Evolutionary conservation across 2,797 vertebrate genomes (phyloP), one percentile per base, ranked within the genome.

Genomic region (Pyrocephalus nanus): DNA sequence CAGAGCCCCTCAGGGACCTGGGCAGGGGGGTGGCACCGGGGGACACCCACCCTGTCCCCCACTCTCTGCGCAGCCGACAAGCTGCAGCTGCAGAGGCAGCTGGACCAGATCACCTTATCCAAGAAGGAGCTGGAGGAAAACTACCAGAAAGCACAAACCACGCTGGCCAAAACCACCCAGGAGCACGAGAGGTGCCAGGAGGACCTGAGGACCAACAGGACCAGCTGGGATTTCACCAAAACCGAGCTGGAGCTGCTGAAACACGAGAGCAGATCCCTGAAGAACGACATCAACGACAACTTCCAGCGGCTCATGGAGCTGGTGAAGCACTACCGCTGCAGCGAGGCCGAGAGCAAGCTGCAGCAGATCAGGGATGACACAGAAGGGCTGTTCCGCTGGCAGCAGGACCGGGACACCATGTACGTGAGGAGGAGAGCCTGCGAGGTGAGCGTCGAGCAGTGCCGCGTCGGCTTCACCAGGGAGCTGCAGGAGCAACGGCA

Each of bases 341-440:
- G 2, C 1, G 1, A 10, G 0, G 25, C 22, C 8, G 30, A 86
- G 3, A 36, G 27, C 0, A 34, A 95, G 79, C 60, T 96, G 26
- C 3, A 1, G 34, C 6, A 27, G 67, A 0, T 93, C 6, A 19
- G 1, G 4, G 47, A 47, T 1, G 4, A 3, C 4, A 22, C 7
- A 0, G 86, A 94, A 40, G 36, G 7, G 22, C 48, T 95, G 5
- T 65, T 92, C 64, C 55, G 50, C 12, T 38, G 69, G 88, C 95
- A 95, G 83, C 64, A 96, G 72, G 88, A 93, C 5, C 26, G 67
- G 2, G 88, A 93, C 3, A 42, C n/a, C 34, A 30, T 32, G 2
- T 95, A 88, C 10, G 1, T 86, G 8, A 57, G 42, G 54, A 94
- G n/a, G 9, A 25, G 19, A 1, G 32, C 80, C 50, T 95, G 92